Conservation (phyloP, 2,888 invertebrate species). For the Litoditis marina region DNA sequence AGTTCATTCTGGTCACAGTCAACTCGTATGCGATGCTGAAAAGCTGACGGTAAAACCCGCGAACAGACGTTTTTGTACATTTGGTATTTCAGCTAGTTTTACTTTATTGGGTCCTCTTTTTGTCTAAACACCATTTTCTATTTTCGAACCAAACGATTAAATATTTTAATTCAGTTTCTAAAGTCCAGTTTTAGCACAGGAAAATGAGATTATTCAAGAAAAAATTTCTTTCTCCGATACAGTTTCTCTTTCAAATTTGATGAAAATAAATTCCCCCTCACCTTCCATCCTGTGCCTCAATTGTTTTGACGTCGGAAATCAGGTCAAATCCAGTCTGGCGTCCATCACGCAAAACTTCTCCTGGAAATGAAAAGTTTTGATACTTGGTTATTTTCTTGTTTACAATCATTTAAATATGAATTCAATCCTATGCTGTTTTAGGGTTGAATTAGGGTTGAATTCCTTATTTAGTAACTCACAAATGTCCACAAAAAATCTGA, state of each 20-base stretch:
- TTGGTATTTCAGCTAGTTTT: background rate
- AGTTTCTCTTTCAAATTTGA: constrained; percentile 1
- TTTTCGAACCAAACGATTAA: too few relatives aligned
- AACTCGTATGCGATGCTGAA: constrained; percentile 48
- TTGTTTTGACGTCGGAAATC: constrained; percentile 48
- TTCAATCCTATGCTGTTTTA: too few relatives aligned
- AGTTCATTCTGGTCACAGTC: constrained; percentile 56
- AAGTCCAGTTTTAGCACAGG: too few relatives aligned
- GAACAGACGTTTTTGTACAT: background rate
- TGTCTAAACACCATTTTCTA: too few relatives aligned
- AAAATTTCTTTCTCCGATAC: background rate
- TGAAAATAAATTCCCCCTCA: constrained; percentile 16
- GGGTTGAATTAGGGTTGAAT: too few relatives aligned
- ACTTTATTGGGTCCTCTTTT: too few relatives aligned
- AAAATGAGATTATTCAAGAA: too few relatives aligned
- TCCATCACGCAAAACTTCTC: constrained; percentile 54
- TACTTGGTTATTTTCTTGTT: too few relatives aligned
- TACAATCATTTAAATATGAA: too few relatives aligned
- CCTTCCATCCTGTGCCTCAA: constrained; percentile 42
- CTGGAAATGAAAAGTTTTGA: constrained; percentile 7
- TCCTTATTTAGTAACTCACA: too few relatives aligned
- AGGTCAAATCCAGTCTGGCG: constrained; percentile 57
- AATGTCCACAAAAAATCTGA: too few relatives aligned
- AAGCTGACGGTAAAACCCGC: background rate
- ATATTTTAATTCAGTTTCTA: too few relatives aligned